Conservation (phyloP, 2,888 invertebrate species). For the Nezara viridula region DNA sequence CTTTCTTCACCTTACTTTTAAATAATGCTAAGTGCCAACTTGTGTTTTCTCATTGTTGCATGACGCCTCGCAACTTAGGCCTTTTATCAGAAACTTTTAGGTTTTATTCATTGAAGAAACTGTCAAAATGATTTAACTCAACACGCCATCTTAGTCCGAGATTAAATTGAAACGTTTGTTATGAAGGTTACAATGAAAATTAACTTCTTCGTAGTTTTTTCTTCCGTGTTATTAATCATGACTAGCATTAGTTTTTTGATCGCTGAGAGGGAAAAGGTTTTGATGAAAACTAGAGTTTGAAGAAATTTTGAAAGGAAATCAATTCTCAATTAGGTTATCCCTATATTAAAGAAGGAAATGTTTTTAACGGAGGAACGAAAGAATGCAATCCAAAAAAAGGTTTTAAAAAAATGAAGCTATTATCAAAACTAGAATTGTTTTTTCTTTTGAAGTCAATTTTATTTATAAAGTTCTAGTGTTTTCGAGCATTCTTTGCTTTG, state of each 20-base stretch:
- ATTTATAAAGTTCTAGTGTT: too few relatives aligned
- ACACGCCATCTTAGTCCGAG: slow-evolving; percentile 45
- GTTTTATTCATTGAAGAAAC: slow-evolving; percentile 55
- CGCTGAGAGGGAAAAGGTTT: neutral
- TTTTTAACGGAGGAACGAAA: neutral
- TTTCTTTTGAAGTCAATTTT: too few relatives aligned
- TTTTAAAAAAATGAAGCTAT: too few relatives aligned
- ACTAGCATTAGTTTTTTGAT: neutral
- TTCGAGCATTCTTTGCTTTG: too few relatives aligned
- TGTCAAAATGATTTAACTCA: slow-evolving; percentile 47
- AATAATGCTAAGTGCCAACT: slow-evolving; percentile 35
- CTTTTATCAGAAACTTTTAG: slow-evolving; percentile 45
- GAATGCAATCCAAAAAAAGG: neutral
- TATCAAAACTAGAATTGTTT: too few relatives aligned
- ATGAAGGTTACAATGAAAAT: neutral
- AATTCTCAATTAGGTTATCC: neutral
- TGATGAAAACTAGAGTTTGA: neutral
- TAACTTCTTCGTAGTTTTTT: slow-evolving; percentile 1
- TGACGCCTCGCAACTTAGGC: slow-evolving; percentile 23
- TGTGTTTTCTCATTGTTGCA: slow-evolving; percentile 43
- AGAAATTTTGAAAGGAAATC: slow-evolving; percentile 8
- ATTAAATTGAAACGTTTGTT: slow-evolving; percentile 28
- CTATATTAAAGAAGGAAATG: neutral
- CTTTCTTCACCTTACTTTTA: neutral
- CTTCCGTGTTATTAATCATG: slow-evolving; percentile 19